Evolutionary conservation across 2,888 invertebrate genomes (phyloP), one percentile per base, ranked within the genome.

Genomic region (Tenthredo livida): DNA sequence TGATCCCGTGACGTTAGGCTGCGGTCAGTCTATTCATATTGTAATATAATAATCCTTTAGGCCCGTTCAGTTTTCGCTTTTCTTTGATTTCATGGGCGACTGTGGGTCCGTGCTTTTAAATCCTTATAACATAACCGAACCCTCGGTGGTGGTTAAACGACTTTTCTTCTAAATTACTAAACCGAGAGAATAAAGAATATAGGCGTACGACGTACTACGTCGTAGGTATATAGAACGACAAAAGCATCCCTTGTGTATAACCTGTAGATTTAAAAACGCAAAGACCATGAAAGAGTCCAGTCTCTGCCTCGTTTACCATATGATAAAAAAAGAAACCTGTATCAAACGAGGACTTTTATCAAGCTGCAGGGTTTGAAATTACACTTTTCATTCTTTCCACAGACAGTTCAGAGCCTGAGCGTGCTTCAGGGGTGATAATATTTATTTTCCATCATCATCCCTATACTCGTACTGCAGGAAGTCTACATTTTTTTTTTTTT

Each of bases 391-490:
- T 61, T 61, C 33, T 33, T 33, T 67, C 7, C 17, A 33, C 67
- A 12, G 33, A 17, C 33, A 25, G 1, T 67, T 4, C 10, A 7
- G 73, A 73, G 25, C 61, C 21, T 12, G 10, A 10, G 25, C 10
- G 10, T 15, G 25, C 61, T 61, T 61, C 6, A 33, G 17, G 17
- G 3, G n/a, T 40, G 25, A 17, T 25, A 77, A 77, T 77, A 50
- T 77, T 77, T 77, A 77, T 77, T 50, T 77, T 77, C 54, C 29
- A 54, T 33, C 21, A 72, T 37, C 77, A 37, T 77, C 33, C 50
- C 77, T 43, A 40, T 43, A 40, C 10, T 12, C 37, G 9, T 10
- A 43, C 25, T 21, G n/a, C 29, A 75, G 75, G 47, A 75, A 47
- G 75, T 75, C 21, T 29, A 43, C 21, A 12, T 47, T 75, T 9